These are phyloP conservation scores for Cheilosia soror DNA, from an alignment of 2,888 invertebrate species.

Conservation along the genomic window DNA sequence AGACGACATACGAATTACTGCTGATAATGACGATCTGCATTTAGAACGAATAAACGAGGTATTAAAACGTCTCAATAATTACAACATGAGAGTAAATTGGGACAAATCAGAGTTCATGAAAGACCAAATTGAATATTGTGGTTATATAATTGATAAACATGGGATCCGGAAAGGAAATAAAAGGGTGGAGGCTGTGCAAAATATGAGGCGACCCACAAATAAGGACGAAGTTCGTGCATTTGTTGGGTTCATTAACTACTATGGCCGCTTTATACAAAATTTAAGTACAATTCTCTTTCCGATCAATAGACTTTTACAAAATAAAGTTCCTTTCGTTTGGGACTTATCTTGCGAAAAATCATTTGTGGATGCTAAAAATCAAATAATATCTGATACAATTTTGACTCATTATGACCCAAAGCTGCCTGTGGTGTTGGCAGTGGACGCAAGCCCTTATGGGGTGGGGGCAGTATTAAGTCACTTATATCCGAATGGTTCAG, in stretches of 20 bases:
- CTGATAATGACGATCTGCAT: slow-evolving; percentile 75
- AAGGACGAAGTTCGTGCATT: slow-evolving; percentile 76
- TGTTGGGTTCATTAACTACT: slow-evolving; percentile 78
- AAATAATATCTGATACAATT: slow-evolving; percentile 69
- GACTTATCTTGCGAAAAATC: slow-evolving; percentile 68
- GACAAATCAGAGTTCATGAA: slow-evolving; percentile 77
- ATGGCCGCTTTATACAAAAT: slow-evolving; percentile 78
- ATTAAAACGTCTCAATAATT: slow-evolving; percentile 69
- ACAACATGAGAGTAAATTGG: slow-evolving; percentile 76
- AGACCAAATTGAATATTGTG: slow-evolving; percentile 78
- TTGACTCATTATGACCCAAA: slow-evolving; percentile 76
- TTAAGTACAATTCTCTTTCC: slow-evolving; percentile 76
- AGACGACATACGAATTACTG: too few relatives aligned
- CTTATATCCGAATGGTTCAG: slow-evolving; percentile 35
- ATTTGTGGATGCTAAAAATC: slow-evolving; percentile 75
- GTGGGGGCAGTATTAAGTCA: slow-evolving; percentile 47
- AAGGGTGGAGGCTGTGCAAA: slow-evolving; percentile 78
- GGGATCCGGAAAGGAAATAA: slow-evolving; percentile 77
- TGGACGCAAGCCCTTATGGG: slow-evolving; percentile 21
- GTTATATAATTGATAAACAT: slow-evolving; percentile 76
- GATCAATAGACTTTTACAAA: slow-evolving; percentile 76
- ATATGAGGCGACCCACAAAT: slow-evolving; percentile 73
- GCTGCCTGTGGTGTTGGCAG: slow-evolving; percentile 31
- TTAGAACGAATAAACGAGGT: slow-evolving; percentile 75
- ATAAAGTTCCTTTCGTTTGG: slow-evolving; percentile 76